Evolutionary conservation across 2,888 invertebrate genomes (phyloP).

Genomic region (Coelinius sp.): DNA sequence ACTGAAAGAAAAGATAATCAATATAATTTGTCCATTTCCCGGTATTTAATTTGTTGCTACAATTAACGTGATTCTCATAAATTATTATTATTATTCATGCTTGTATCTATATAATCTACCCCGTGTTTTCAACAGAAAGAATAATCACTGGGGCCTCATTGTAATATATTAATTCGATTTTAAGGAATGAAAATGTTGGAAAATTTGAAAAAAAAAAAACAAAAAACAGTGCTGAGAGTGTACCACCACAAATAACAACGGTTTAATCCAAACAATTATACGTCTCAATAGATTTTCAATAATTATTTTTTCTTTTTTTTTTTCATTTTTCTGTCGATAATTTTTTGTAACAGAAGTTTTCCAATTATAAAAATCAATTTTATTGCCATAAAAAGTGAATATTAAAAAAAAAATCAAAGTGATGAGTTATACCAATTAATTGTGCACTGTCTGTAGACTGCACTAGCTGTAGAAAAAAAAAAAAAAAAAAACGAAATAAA

Average conservation of each 20-base stretch:
- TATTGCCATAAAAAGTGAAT: background rate
- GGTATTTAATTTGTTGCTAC: constrained; percentile 20
- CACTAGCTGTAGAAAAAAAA: constrained; percentile 32
- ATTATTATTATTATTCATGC: constrained; percentile 53
- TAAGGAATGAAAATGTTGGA: constrained; percentile 6
- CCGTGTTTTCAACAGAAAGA: constrained; percentile 23
- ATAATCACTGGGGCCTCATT: constrained; percentile 46
- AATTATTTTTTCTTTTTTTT: background rate
- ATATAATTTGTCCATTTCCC: constrained; percentile 14
- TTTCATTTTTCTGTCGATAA: constrained; percentile 13
- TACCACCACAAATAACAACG: constrained; percentile 17
- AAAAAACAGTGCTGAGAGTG: constrained; percentile 38
- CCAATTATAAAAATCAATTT: constrained; percentile 22
- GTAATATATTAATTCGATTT: constrained; percentile 49
- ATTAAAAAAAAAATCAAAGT: constrained; percentile 10
- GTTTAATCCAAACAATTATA: constrained; percentile 4
- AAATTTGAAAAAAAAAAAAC: constrained; percentile 31
- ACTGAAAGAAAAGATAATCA: background rate
- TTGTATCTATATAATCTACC: constrained; percentile 53
- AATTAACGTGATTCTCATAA: constrained; percentile 22
- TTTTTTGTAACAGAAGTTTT: constrained; percentile 40
- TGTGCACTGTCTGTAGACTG: constrained; percentile 25
- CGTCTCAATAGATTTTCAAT: constrained; percentile 37
- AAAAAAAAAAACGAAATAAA: constrained; percentile 3
- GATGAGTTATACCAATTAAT: constrained; percentile 10